Base-by-base conservation (phyloP, 2,888 invertebrate species). In the Parnassius glacialis region DNA sequence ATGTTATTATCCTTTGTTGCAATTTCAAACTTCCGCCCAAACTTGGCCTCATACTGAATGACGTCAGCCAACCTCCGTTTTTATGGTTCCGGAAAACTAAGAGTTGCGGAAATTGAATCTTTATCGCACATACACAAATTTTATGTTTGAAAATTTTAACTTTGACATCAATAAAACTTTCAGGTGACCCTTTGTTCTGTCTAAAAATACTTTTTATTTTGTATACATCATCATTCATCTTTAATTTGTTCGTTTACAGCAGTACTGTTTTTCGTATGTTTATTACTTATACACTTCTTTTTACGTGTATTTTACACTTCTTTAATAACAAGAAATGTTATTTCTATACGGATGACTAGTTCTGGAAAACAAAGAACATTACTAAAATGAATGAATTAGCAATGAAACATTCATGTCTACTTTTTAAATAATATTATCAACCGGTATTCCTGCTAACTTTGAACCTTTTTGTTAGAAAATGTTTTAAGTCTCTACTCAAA, bases 11-110 rank as follows among this genome's bases (percentile, higher is more conserved):
- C 73, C 74, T 75, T 74, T 72, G 71, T 74, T 71, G 69, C 63
- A 68, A 71, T 74, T 53, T 69, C 69, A 69, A 69, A 77, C 75
- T 79, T 78, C 79, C 79, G 76, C 62, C 70, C 66, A 69, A 71
- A 70, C 55, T 58, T 70, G 73, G 73, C 77, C 76, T 78, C 65
- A 69, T 62, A 61, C 56, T 64, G 48, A 61, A 67, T 74, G 71
- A 71, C 72, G 68, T 70, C 67, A 71, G 59, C 44, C 55, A 51
- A 44, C 62, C 64, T 65, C 65, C 66, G 68, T 69, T 66, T 74
- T 71, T 68, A 65, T 72, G 52, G 11, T 52, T 25, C 42, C 67
- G 70, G 70, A 65, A 67, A 70, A 67, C 70, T 67, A 69, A 71
- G 64, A 70, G 65, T 70, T 65, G 59, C 72, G 72, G 73, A 74